Evolutionary conservation across 2,888 invertebrate species (phyloP).

Genomic region (Leptopterna dolabrata): DNA sequence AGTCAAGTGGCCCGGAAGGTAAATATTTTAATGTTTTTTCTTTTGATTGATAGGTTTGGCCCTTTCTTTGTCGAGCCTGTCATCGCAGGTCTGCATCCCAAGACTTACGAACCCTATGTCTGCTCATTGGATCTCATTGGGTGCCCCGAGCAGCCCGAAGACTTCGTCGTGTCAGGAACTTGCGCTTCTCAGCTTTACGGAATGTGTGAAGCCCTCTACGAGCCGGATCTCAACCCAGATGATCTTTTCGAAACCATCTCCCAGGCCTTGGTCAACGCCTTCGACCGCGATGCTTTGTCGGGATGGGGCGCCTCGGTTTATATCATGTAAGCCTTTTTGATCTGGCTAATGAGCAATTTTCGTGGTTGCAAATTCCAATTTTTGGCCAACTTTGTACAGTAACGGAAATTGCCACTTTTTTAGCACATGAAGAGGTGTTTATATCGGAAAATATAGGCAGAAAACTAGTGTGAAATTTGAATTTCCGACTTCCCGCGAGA

Average conservation of each 20-base stretch:
- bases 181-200: conserved; percentile 89
- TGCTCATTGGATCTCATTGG: conserved; percentile 96
- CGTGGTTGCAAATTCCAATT: too few relatives aligned
- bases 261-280: conserved; percentile 93
- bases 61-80: conserved; percentile 98
- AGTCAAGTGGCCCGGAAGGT: too few relatives aligned
- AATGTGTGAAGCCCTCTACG: conserved; percentile 97
- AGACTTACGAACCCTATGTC: conserved; percentile 86
- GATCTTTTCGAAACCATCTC: conserved; percentile 97
- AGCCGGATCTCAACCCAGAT: conserved; percentile 88
- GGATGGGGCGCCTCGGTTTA: conserved; percentile 99
- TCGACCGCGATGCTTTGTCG: conserved; percentile 96
- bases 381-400: not conserved
- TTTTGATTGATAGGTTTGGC: conserved; percentile 91
- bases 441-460: too few relatives aligned
- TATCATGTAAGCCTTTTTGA: conserved; percentile 77
- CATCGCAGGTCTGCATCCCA: conserved; percentile 91
- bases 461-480: too few relatives aligned
- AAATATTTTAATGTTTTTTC: conserved; percentile 39
- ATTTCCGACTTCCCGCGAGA: too few relatives aligned
- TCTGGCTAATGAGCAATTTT: too few relatives aligned
- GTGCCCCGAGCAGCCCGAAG: conserved; percentile 88
- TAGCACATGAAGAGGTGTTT: not conserved
- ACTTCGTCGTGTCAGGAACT: conserved; percentile 98
- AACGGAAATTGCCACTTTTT: too few relatives aligned